Evolutionary conservation across 1,140 invertebrate species (phyloP), one percentile per base, ranked within the genome.

Genomic region (Dreissena rostriformis): DNA sequence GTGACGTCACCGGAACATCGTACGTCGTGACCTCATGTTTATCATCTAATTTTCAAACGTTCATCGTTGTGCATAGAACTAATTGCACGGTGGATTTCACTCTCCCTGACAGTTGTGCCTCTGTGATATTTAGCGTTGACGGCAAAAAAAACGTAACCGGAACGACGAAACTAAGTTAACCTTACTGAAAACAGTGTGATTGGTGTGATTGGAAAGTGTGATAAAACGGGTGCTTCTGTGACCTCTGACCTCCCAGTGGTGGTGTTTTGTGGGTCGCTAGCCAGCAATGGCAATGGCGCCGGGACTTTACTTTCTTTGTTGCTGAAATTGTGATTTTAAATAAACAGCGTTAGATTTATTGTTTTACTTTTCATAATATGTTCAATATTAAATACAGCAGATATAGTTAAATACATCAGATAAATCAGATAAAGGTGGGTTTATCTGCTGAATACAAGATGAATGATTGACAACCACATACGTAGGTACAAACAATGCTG

Each of bases 161-260:
- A 61, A 19, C 4, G 10, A 53, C 80, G n/a, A 75, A 10, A 28
- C 19, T 82, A 4, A 82, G 22, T 51, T 82, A 26, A 28, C 72
- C 66, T 82, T 14, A 53, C 39, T 24, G 63, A 51, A 24, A 74
- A 57, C 57, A 72, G 70, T 28, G 52, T 73, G 7, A 10, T 75
- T 1, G 80, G 71, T 24, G 53, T 82, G 11, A 74, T 66, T 55
- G 74, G 71, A 29, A 61, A 24, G 5, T 82, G 80, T 52, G 80
- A 82, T 75, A 22, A 67, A 7, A 67, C 80, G 10, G 80, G 80
- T 74, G 80, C 72, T 82, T 57, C 26, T 29, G 49, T 82, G 24
- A 28, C 39, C 55, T 74, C 80, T 53, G 29, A 28, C 51, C 80
- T 73, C 75, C 80, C 80, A 73, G 53, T 75, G 19, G 67, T 29